Conservation (phyloP, 2,113 vertebrate genomes). For the Gulo gulo region DNA sequence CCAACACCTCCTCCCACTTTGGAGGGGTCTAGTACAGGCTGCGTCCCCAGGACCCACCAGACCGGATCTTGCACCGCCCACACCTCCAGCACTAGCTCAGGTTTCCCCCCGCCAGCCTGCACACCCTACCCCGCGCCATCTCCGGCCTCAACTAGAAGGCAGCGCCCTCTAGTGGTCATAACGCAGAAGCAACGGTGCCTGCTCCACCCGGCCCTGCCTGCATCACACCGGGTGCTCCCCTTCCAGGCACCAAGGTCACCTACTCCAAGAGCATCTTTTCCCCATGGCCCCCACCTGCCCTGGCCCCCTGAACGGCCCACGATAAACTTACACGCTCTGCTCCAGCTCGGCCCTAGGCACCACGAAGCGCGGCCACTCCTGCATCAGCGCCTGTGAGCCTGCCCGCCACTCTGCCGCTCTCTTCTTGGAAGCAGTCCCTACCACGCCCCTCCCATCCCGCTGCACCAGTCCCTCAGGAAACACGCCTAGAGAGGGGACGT, state of each 20-base stretch:
- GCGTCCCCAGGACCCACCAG: neutral
- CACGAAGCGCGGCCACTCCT: neutral
- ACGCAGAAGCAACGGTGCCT: neutral
- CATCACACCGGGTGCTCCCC: accelerated
- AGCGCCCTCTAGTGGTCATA: constrained; percentile 53
- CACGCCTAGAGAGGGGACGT: neutral
- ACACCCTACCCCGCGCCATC: neutral
- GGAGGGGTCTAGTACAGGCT: neutral
- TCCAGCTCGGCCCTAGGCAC: neutral
- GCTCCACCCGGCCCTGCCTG: accelerated
- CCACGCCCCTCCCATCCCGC: neutral
- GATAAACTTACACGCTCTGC: neutral
- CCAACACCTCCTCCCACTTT: neutral
- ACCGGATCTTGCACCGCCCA: too few relatives aligned
- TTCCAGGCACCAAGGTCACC: neutral
- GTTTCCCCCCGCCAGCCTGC: neutral
- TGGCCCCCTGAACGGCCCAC: neutral
- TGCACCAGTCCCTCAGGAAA: neutral
- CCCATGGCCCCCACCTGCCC: neutral
- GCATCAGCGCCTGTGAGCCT: neutral
- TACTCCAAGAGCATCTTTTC: neutral
- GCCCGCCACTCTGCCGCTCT: neutral
- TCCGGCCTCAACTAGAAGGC: neutral
- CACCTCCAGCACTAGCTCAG: neutral
- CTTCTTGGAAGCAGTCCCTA: neutral